These are phyloP conservation scores for Burhinus oedicnemus DNA, from an alignment of 2,113 vertebrate species.

Conservation along the genomic window DNA sequence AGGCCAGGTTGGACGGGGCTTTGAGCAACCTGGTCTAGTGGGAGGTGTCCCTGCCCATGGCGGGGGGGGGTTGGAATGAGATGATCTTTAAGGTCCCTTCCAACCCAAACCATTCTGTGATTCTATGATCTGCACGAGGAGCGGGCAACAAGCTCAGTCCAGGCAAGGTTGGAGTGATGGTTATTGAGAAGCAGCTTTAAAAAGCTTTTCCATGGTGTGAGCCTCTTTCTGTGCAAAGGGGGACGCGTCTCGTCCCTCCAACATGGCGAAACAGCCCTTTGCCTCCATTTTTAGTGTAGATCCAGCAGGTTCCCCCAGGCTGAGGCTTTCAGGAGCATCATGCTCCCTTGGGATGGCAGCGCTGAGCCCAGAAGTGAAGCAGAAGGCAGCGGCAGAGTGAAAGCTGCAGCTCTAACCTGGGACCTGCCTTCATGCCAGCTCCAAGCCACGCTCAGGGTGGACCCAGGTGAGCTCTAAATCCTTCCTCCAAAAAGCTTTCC, in stretches of 20 bases:
- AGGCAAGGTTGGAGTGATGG: accelerated
- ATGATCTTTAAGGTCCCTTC: too few relatives aligned
- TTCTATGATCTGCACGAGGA: not conserved
- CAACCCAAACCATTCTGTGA: too few relatives aligned
- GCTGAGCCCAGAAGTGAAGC: not conserved
- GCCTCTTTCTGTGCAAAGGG: not conserved
- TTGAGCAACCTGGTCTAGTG: too few relatives aligned
- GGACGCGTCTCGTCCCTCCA: accelerated
- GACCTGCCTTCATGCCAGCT: not conserved
- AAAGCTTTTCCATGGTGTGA: accelerated
- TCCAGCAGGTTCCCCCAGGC: not conserved
- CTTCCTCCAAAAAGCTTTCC: not conserved
- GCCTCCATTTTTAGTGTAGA: accelerated
- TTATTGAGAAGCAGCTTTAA: not conserved
- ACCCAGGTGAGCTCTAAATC: not conserved
- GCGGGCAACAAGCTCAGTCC: not conserved
- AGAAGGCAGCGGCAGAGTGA: not conserved
- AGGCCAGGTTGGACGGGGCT: too few relatives aligned
- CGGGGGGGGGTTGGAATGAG: too few relatives aligned
- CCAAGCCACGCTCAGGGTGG: not conserved
- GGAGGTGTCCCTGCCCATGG: too few relatives aligned
- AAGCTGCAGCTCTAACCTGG: not conserved
- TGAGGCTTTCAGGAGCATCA: not conserved
- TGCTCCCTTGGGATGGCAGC: not conserved
- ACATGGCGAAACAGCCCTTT: accelerated